Evolutionary conservation across 2,797 vertebrate genomes (phyloP).

Genomic region (Pachyuromys duprasi): DNA sequence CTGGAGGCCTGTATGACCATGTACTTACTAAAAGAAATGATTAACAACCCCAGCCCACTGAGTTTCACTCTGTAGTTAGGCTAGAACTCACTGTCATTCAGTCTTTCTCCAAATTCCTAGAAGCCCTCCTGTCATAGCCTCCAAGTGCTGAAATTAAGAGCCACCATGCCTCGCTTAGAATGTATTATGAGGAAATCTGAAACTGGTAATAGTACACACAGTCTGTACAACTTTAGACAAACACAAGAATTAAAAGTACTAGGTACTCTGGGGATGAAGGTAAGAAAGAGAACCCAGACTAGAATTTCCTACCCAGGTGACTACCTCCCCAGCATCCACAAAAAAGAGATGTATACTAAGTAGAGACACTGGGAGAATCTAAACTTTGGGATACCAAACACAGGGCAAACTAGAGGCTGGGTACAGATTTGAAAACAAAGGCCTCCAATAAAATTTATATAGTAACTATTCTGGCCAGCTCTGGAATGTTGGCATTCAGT

Average conservation of each 20-base stretch:
- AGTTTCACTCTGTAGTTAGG: not conserved
- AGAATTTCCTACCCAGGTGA: conserved; percentile 10
- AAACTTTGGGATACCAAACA: not conserved
- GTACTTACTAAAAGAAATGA: not conserved
- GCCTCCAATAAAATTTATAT: not conserved
- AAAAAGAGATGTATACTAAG: conserved; percentile 24
- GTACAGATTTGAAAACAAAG: not conserved
- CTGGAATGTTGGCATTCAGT: not conserved
- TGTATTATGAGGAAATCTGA: conserved; percentile 38
- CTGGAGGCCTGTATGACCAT: not conserved
- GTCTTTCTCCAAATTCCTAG: not conserved
- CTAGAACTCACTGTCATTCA: not conserved
- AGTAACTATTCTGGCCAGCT: not conserved
- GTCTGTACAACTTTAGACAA: conserved; percentile 46
- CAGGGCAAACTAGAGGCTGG: not conserved
- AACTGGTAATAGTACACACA: not conserved
- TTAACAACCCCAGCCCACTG: not conserved
- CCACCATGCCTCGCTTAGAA: not conserved
- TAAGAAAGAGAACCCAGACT: not conserved
- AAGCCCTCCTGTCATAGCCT: not conserved
- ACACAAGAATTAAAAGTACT: not conserved
- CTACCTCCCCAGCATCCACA: not conserved
- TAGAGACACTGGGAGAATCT: not conserved
- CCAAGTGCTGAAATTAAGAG: not conserved
- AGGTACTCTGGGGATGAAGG: not conserved